Base-by-base conservation (phyloP, 2,113 vertebrate genomes). In the Corythornis cristatus region DNA sequence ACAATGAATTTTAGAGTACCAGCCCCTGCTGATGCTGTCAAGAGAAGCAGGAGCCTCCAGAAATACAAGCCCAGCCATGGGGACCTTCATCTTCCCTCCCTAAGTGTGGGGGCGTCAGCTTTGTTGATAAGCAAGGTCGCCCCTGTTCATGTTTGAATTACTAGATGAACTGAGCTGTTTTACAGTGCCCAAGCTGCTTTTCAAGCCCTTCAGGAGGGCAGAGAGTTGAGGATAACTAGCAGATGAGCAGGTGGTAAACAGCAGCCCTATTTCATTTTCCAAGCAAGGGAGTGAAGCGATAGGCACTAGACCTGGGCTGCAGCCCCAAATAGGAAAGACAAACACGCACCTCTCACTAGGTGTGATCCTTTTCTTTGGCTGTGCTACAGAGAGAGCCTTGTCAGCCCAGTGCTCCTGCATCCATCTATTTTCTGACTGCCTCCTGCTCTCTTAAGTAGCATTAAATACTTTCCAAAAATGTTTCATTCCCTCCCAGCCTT, bases 401-500 rank as follows among this genome's bases (percentile, higher is more conserved):
- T 76, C 62, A 37, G 37, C 40, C 61, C 77, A 73, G 74, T 19
- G 51, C 83, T 94, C 79, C 79, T 60, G 60, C 53, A 77, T 57
- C 87, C 72, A 56, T 74, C 57, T 81, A 31, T 83, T 88, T 89
- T 88, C 58, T 0, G 0, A 53, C 78, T 0, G 7, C 48, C 45
- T 80, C 31, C 81, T 93, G 76, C 83, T 61, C 61, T 71, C 89
- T 51, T 82, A 93, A 96, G 58, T 68, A 81, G 33, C 57, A 45
- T 61, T 65, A 90, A 89, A 88, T 71, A 54, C 64, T 84, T 89
- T 94, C 65, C 81, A 88, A 92, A 89, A 96, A 85, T 0, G 6
- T 84, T 91, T 72, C 37, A 51, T 68, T 92, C 88, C 87, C 83
- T 95, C 87, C 88, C 81, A 94, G 81, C 94, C 89, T 96, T 40